Conservation (phyloP, 2,113 vertebrate species). For the Damaliscus lunatus region DNA sequence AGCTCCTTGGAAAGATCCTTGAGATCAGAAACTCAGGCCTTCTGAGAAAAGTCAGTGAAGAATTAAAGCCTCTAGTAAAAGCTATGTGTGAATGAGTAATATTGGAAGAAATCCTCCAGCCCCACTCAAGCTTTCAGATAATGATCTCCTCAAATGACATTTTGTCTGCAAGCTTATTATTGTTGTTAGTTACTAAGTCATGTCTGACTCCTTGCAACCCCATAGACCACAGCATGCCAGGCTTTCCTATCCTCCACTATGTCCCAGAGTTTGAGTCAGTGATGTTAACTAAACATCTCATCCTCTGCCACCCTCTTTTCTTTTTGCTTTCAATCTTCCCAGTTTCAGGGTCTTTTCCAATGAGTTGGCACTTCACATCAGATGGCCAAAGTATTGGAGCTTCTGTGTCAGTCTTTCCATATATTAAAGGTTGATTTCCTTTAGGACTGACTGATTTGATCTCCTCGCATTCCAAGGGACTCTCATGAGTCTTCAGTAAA, state of each 20-base stretch:
- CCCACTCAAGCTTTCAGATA: not conserved
- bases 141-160: not conserved
- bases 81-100: not conserved
- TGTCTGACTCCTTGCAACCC: not conserved
- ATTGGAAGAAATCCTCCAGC: not conserved
- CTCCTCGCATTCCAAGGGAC: not conserved
- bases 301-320: not conserved
- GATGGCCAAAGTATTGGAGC: not conserved
- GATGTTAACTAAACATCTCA: not conserved
- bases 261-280: not conserved
- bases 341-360: not conserved
- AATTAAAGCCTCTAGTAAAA: not conserved
- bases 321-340: not conserved
- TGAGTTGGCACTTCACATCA: not conserved
- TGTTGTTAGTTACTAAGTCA: not conserved
- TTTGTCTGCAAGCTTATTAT: not conserved
- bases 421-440: not conserved
- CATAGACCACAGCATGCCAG: not conserved
- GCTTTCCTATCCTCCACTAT: not conserved
- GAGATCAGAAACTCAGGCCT: not conserved
- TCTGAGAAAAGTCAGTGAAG: not conserved
- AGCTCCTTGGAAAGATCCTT: not conserved
- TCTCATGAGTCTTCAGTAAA: not conserved
- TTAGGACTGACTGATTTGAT: not conserved
- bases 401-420: not conserved